Base-by-base conservation (phyloP, 53 echinoderm and acorn worm genomes). In the Hippasteria phrygiana region DNA sequence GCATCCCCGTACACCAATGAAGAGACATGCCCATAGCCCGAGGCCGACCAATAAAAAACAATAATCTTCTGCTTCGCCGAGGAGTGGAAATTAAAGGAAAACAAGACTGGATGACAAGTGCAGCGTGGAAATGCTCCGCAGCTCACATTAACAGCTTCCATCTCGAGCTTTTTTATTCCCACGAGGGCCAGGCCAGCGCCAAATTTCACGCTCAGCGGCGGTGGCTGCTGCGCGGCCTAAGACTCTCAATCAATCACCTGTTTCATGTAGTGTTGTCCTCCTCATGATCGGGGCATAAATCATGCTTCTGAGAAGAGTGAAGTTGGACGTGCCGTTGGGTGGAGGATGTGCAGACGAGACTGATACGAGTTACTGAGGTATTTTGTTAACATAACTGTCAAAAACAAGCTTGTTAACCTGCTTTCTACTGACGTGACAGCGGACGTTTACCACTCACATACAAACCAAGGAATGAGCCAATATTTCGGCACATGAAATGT, bases 81-180 rank as follows among this genome's bases (percentile, higher is more conserved):
- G 62, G 34, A 43, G 66, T 31, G 62, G 3, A 65, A 82, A 82
- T 82, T 65, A 82, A 82, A 82, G 66, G 33, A 63, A 82, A 82
- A 82, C 82, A 82, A 65, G 45, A 65, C 17, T 6, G 27, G 48
- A 26, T 59, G 78, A 39, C 24, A 22, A 35, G 78, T 48, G 43
- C 27, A 22, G 41, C 46, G 64, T 43, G 4, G 43, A 34, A 34
- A 55, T 17, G 28, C 13, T 31, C 2, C 10, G 10, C 39, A 34
- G 17, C 33, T 53, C 20, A 0, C 53, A 0, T 73, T 38, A 40
- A 41, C 39, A 40, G 73, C 73, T 73, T 73, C 40, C 24, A 38
- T 73, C 13, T 2, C 20, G 18, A 31, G 50, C 51, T 50, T 76
- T 31, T 6, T 26, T 7, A 5, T 20, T 50, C 29, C 27, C 79